A percentile compares a stretch with the other conserved stretches of the same genome.
Evolutionary conservation across 2,888 invertebrate species (phyloP).

Genomic region (Ashinkailepas kermadecensis): DNA sequence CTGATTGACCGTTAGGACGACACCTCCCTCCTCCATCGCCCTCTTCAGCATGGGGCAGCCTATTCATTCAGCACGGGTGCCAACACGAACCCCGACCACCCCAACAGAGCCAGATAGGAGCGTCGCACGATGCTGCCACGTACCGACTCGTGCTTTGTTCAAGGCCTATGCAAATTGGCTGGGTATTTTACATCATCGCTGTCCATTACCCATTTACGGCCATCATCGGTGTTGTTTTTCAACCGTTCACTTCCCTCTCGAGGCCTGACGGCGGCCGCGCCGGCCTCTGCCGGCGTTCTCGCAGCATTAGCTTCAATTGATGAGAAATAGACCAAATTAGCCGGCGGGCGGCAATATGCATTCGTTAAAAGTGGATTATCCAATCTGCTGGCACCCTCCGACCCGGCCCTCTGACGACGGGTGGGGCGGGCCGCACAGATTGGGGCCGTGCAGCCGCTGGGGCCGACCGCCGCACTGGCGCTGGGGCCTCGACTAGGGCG

Average conservation of each 20-base stretch:
- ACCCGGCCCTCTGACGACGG: neutral
- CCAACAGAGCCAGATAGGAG: too few species aligned
- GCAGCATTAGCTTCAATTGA: neutral
- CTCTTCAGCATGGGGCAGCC: too few species aligned
- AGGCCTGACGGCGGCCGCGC: constrained; percentile 43
- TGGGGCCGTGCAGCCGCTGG: too few species aligned
- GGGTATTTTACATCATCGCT: neutral
- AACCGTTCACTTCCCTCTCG: constrained; percentile 57
- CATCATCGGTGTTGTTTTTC: constrained; percentile 53
- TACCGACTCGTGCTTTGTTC: neutral
- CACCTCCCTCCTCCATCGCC: too few species aligned
- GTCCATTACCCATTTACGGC: constrained; percentile 13
- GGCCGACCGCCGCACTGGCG: too few species aligned
- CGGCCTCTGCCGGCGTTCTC: constrained; percentile 36
- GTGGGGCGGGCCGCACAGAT: too few species aligned
- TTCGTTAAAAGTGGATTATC: constrained; percentile 16
- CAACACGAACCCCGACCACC: too few species aligned
- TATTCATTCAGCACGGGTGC: too few species aligned
- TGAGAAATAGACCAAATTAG: constrained; percentile 20
- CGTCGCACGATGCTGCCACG: too few species aligned
- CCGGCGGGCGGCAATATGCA: neutral
- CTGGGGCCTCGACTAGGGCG: too few species aligned
- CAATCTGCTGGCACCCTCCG: neutral
- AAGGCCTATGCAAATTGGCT: constrained; percentile 3
- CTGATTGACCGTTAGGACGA: too few species aligned